These are phyloP conservation scores for Baronia brevicornis DNA, from an alignment of 2,888 invertebrate species.

Conservation along the genomic window DNA sequence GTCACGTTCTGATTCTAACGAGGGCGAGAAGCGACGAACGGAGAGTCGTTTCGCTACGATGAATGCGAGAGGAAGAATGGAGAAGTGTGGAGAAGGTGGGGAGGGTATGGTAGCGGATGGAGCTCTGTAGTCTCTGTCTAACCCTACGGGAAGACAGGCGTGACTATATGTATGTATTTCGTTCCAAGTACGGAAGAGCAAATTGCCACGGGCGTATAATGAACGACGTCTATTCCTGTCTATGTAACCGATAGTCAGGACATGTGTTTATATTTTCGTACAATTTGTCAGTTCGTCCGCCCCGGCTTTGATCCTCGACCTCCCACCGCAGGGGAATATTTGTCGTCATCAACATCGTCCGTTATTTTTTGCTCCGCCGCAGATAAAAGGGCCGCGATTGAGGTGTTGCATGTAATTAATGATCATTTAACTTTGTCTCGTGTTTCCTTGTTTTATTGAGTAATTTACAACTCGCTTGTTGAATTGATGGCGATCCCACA, in stretches of 20 bases:
- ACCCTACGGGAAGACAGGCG: too few species aligned
- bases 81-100: too few species aligned
- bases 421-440: neutral
- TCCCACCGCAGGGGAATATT: constrained; percentile 18
- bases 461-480: neutral
- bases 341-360: constrained; percentile 5
- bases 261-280: constrained; percentile 18
- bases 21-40: too few species aligned
- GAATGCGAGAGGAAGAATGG: too few species aligned
- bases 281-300: constrained; percentile 23
- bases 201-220: constrained; percentile 1
- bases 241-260: neutral
- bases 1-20: too few species aligned
- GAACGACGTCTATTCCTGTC: constrained; percentile 4
- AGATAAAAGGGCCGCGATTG: constrained; percentile 7
- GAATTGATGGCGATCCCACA: too few species aligned
- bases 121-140: too few species aligned
- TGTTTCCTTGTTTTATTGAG: neutral
- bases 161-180: constrained; percentile 1
- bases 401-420: constrained; percentile 6
- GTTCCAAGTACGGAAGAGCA: neutral
- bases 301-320: constrained; percentile 24
- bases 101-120: too few species aligned
- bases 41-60: too few species aligned
- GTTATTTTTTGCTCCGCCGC: constrained; percentile 4